Base-by-base conservation (phyloP, 2,113 vertebrate species). In the Nothoprocta pentlandii region DNA sequence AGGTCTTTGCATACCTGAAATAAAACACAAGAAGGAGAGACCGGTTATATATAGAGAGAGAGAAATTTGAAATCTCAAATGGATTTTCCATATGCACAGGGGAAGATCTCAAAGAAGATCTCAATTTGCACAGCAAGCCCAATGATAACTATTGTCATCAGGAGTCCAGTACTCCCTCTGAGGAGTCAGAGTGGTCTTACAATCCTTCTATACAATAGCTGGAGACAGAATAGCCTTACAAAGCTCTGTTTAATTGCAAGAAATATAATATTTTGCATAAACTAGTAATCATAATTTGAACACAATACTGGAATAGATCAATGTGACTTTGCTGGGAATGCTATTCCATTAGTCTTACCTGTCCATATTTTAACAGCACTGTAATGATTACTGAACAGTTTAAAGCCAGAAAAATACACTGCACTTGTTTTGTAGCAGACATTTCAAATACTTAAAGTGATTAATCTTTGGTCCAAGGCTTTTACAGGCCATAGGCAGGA, bases 361-460 rank as follows among this genome's bases (percentile, higher is more conserved):
- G 11, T 36, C 59, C 7, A 8, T 66, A 7, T 41, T 74, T 15
- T 51, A 34, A 47, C 14, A 59, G 4, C 21, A 36, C 0, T 0
- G 19, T 44, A 6, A 11, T 81, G 14, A 75, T 10, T 4, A 5
- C 23, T 51, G 49, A 12, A 22, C 66, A 71, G 17, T 39, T 46
- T 1, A 9, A 71, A 44, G 7, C 78, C 12, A 7, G 9, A 44
- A 75, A 75, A 36, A 44, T 14, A 32, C 5, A 56, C 10, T 42
- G 30, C 2, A 39, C 2, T 10, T 74, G 16, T 51, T 91, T 64
- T 70, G 32, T 11, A n/a, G 21, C 20, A 80, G 19, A 80, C 2
- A 21, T 58, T 78, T 68, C 36, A 41, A 58, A 4, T 69, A 21
- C 10, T 58, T 62, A 17, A 67, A 22, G 17, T 53, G 9, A 26